Conservation (phyloP, 2,113 vertebrate species). For the Cephalophus harveyi region DNA sequence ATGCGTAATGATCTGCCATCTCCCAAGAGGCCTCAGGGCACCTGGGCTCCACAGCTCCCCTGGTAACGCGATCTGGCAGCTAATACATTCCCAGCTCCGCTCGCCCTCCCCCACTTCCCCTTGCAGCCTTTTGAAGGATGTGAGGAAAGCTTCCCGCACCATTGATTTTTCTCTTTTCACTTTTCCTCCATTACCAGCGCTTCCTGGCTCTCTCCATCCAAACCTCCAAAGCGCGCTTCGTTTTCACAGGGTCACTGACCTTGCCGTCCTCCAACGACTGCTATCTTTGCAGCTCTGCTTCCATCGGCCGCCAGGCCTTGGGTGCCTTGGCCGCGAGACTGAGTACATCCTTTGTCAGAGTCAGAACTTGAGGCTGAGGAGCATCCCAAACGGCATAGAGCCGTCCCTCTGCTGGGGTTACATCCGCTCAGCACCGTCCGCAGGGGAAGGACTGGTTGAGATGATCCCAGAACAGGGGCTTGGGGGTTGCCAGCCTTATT, state of each 20-base stretch:
- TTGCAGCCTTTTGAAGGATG: background rate
- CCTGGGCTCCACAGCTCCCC: background rate
- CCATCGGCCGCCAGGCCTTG: background rate
- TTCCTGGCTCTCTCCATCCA: background rate
- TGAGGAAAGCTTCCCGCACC: background rate
- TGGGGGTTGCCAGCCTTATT: background rate
- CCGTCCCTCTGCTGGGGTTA: background rate
- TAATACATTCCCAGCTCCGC: background rate
- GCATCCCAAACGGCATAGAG: background rate
- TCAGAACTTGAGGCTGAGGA: background rate
- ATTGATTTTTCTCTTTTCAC: constrained; percentile 34
- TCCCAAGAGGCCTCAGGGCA: background rate
- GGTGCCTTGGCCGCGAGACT: background rate
- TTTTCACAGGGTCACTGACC: constrained; percentile 36
- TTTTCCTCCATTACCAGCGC: constrained; percentile 3
- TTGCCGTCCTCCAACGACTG: background rate
- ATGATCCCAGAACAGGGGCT: background rate
- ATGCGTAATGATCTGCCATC: background rate
- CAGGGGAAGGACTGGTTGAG: background rate
- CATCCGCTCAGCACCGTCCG: fast-evolving
- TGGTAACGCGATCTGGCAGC: background rate
- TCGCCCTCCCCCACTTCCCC: background rate
- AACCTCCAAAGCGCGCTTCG: background rate
- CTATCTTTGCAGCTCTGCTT: constrained; percentile 18
- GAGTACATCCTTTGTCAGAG: background rate